Evolutionary conservation across 2,888 invertebrate species (phyloP), one percentile per base, ranked within the genome.

Genomic region (Myopa testacea): DNA sequence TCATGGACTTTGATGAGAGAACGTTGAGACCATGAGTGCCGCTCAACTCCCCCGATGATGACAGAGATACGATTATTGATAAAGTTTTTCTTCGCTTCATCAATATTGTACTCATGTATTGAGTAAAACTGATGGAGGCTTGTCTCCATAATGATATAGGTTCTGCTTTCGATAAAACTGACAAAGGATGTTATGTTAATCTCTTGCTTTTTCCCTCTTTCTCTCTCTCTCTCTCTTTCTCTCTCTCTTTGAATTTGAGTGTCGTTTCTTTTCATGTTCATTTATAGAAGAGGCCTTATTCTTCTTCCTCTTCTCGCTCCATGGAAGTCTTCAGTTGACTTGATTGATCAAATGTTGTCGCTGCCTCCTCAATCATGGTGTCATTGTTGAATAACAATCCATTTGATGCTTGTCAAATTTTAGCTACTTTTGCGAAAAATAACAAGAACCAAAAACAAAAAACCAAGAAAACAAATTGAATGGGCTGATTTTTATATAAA

Each of bases 291-390:
- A 45, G 7, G 45, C 26, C 26, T 1, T 45, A 8, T 10, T 45
- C 45, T 10, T 10, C 45, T 45, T 8, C 50, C 50, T 19, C 55
- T 50, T 58, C 37, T 37, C 34, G n/a, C n/a, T 55, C 52, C 55
- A 45, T 45, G 1, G 45, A 45, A 45, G 26, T 26, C 26, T 26
- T 26, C 26, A 2, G 26, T 55, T n/a, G 75, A 55, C 38, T 67
- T 67, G 67, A 75, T 55, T 55, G 55, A 55, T 55, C 55, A 55
- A 55, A n/a, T 55, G 55, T 14, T 55, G 5, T 55, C 4, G 55
- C 16, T n/a, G 55, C 6, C 14, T 55, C 55, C 55, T 55, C n/a
- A 45, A 45, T 45, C 45, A 45, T 55, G 55, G 16, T 8, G 55
- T 38, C 40, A 67, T 14, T 65, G 65, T 65, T 65, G 34, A 34